phyloP scores from a whole-genome alignment of 2,797 vertebrate species.

The Spea hammondii region DNA sequence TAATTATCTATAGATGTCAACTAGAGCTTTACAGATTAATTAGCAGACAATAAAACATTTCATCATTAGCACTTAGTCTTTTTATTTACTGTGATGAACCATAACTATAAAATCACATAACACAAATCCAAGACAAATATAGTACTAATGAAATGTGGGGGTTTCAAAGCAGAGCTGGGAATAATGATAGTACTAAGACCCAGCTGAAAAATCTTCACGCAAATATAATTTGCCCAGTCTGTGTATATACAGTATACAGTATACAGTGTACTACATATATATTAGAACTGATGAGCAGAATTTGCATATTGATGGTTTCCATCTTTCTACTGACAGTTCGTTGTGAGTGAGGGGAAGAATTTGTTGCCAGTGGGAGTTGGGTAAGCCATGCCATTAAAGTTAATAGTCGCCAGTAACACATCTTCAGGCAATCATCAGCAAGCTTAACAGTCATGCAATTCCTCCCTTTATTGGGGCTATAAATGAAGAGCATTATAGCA shows the following conservation, averaged over 20 bases:
- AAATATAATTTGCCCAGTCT: not conserved
- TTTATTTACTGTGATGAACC: slow-evolving; percentile 16
- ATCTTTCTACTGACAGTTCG: slow-evolving; percentile 19
- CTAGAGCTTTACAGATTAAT: slow-evolving; percentile 10
- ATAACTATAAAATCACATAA: slow-evolving; percentile 42
- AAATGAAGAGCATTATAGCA: slow-evolving; percentile 6
- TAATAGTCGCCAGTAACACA: slow-evolving; percentile 32
- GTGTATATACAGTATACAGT: no score
- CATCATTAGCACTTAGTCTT: not conserved
- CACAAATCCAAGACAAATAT: not conserved
- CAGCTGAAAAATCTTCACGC: slow-evolving; percentile 6
- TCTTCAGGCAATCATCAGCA: slow-evolving; percentile 16
- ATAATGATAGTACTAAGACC: slow-evolving; percentile 16
- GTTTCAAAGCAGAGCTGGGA: slow-evolving; percentile 21
- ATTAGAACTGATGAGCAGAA: slow-evolving; percentile 11
- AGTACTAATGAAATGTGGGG: slow-evolving; percentile 24
- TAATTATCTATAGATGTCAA: no score
- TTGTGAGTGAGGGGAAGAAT: slow-evolving; percentile 24
- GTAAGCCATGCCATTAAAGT: slow-evolving; percentile 34
- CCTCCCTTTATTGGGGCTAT: slow-evolving; percentile 14
- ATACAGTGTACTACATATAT: no score
- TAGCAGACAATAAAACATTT: slow-evolving; percentile 22
- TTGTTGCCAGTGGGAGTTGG: slow-evolving; percentile 19
- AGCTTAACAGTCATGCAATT: slow-evolving; percentile 27
- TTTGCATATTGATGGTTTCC: slow-evolving; percentile 30